phyloP scores from a whole-genome alignment of 1,140 invertebrate species.

The Olivierus martensii region DNA sequence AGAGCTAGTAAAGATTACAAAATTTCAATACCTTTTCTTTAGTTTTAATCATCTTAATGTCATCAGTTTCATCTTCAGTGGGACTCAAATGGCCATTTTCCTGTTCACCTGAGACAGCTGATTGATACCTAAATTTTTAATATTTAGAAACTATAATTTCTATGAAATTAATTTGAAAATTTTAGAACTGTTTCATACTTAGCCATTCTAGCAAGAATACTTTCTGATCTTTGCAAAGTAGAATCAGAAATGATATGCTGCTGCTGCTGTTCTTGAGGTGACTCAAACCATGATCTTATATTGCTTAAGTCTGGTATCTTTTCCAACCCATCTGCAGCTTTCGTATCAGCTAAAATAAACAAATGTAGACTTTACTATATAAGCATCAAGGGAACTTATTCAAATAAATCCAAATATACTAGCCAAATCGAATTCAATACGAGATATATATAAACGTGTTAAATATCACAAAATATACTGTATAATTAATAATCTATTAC shows the following conservation, averaged over 20 bases:
- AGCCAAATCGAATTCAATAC: too few species aligned
- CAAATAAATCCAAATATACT: too few species aligned
- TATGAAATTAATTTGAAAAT: neutral
- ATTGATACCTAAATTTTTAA: conserved; percentile 13
- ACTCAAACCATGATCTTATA: conserved; percentile 70
- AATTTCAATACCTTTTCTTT: conserved; percentile 23
- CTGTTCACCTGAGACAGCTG: conserved; percentile 21
- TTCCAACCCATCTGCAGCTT: conserved; percentile 72
- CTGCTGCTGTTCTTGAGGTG: conserved; percentile 34
- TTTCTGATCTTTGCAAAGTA: conserved; percentile 53
- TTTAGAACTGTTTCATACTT: conserved; percentile 41
- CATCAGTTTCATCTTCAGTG: conserved; percentile 19
- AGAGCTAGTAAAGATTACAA: too few species aligned
- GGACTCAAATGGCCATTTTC: conserved; percentile 17
- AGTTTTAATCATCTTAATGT: conserved; percentile 24
- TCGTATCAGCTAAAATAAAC: conserved; percentile 56
- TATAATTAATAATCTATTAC: too few species aligned
- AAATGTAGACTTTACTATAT: too few species aligned
- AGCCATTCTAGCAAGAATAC: conserved; percentile 61
- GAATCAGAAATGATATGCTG: conserved; percentile 39
- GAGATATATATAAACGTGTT: too few species aligned
- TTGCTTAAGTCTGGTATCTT: conserved; percentile 48
- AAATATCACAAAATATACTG: too few species aligned
- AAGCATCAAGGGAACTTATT: too few species aligned
- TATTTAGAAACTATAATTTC: neutral